A percentile compares a stretch with the other conserved stretches of the same genome.
Evolutionary conservation across 2,888 invertebrate genomes (phyloP).

Genomic region (Tethea ocularis): DNA sequence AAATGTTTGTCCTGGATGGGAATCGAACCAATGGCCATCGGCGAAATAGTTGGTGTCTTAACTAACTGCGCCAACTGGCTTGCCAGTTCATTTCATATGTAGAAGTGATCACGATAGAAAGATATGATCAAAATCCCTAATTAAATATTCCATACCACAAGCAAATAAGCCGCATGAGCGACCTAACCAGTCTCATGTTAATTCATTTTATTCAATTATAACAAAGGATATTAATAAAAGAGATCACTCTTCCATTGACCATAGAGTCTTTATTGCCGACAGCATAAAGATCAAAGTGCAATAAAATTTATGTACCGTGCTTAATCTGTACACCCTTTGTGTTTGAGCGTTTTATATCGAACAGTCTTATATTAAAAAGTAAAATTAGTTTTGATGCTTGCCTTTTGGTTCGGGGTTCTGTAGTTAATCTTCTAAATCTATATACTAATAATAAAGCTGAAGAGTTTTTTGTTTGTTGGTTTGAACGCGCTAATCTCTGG

Average conservation of each 20-base stretch:
- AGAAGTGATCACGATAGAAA: neutral
- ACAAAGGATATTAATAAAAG: slow-evolving; percentile 9
- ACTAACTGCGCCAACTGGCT: no score
- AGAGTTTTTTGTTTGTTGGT: no score
- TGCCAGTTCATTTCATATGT: neutral
- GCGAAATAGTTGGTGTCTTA: no score
- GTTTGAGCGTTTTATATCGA: slow-evolving; percentile 2
- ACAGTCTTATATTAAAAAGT: neutral
- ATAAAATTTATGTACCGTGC: slow-evolving; percentile 10
- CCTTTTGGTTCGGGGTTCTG: neutral
- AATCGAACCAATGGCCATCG: no score
- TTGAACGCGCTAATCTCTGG: no score
- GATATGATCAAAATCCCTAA: neutral
- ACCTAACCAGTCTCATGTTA: neutral
- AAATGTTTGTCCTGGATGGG: no score
- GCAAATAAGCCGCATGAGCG: neutral
- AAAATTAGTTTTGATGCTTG: neutral
- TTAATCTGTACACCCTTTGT: slow-evolving; percentile 10
- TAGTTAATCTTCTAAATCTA: neutral
- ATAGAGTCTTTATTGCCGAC: neutral
- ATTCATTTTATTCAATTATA: slow-evolving; percentile 10
- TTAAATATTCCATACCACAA: neutral
- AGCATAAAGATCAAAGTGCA: slow-evolving; percentile 1
- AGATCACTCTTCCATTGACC: slow-evolving; percentile 1
- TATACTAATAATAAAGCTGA: no score